Conservation (phyloP, 37 sponge, comb jelly and placozoan genomes). For the Beroe forskalii region DNA sequence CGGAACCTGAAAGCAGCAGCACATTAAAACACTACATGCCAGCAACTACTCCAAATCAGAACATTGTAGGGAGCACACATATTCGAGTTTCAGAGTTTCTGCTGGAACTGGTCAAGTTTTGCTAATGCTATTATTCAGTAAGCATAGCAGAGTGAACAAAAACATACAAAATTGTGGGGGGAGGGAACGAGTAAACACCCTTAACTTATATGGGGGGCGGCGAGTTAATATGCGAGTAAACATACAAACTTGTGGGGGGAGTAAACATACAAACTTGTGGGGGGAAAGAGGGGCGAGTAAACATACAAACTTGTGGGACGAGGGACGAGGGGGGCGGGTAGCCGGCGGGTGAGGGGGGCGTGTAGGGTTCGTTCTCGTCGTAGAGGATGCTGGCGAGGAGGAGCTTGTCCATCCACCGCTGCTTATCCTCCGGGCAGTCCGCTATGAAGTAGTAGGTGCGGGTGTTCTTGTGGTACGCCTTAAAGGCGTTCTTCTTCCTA, state of each 20-base stretch:
- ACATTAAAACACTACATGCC: too few species aligned
- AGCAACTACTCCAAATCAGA: too few species aligned
- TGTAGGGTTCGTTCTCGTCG: constrained; percentile 2
- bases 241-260: not conserved
- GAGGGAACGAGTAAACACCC: too few species aligned
- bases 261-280: not conserved
- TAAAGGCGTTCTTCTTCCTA: constrained; percentile 61
- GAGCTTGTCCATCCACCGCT: constrained; percentile 64
- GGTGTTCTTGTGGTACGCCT: constrained; percentile 62
- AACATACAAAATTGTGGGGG: too few species aligned
- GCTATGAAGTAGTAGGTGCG: constrained; percentile 51
- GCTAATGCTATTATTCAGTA: too few species aligned
- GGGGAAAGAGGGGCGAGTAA: not conserved
- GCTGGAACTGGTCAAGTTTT: too few species aligned
- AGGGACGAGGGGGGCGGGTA: not conserved
- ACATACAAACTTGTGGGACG: not conserved
- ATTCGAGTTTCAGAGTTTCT: too few species aligned
- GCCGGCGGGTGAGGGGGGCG: not conserved
- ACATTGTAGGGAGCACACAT: too few species aligned
- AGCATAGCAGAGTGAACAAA: too few species aligned
- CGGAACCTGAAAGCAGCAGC: not conserved
- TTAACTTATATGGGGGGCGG: too few species aligned
- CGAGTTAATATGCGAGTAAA: too few species aligned
- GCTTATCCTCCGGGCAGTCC: constrained; percentile 5
- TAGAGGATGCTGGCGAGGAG: constrained; percentile 38